Evolutionary conservation across 1,140 invertebrate species (phyloP), one percentile per base, ranked within the genome.

Genomic region (Pemphigus obesinymphae): DNA sequence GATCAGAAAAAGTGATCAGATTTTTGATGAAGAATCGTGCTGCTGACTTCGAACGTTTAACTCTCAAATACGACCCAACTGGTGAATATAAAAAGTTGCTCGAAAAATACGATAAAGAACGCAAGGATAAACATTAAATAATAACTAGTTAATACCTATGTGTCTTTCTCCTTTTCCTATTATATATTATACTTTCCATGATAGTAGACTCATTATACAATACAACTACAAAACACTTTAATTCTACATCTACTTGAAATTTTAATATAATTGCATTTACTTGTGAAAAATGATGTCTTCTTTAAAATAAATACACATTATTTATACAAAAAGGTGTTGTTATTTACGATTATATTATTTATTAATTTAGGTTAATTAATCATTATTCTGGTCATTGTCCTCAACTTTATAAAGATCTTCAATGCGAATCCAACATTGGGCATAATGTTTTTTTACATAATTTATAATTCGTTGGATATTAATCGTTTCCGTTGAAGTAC

Each of bases 21-120:
- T 89, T 86, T 8, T 83, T 91, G 48, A 88, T 90, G 45, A 87
- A 89, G n/a, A 88, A 92, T 7, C 89, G 91, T 76, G 86, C 86
- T 2, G 88, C 88, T 0, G 85, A 89, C 70, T 93, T 91, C 91
- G 85, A 89, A 3, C 83, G 88, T 8, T 84, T 93, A 11, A 85
- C 87, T 37, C 86, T 84, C 2, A 91, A 91, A 84, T 93, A 88
- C 84, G 92, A 93, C 84, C 90, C 91, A 0, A 86, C 90, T 0
- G 88, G 89, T 0, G 85, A 87, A 26, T 93, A 89, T 85, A 88
- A 87, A 81, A 82, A 82, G 48, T 23, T 26, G 1, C 4, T 82
- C 3, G 45, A 48, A 34, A 70, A 68, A 61, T 61, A 26, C 11
- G 55, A 78, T 2, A 3, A 17, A 11, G 29, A 78, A 78, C 17